A percentile compares a stretch with the other conserved stretches of the same genome.
Evolutionary conservation across 2,113 vertebrate species (phyloP).

Genomic region (Anser cygnoides): DNA sequence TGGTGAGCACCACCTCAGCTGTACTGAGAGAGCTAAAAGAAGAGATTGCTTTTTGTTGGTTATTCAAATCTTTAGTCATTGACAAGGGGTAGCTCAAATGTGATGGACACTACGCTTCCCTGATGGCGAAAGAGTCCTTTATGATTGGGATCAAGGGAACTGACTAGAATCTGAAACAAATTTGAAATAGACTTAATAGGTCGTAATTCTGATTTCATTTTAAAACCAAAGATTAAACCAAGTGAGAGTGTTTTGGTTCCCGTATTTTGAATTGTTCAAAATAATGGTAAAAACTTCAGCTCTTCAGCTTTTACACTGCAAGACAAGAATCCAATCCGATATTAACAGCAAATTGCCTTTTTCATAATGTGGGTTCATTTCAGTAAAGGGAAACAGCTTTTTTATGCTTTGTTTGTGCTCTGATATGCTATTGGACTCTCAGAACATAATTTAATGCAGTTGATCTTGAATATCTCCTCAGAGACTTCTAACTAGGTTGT

Average conservation of each 20-base stretch:
- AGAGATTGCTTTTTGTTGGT: neutral
- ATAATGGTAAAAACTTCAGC: neutral
- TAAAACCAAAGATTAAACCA: neutral
- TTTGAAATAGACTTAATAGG: neutral
- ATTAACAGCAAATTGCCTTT: neutral
- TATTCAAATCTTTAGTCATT: neutral
- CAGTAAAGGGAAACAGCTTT: neutral
- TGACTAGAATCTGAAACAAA: neutral
- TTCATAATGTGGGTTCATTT: neutral
- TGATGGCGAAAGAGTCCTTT: neutral
- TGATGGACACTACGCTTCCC: neutral
- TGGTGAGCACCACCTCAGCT: neutral
- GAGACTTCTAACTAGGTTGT: slow-evolving; percentile 34
- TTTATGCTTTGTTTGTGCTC: neutral
- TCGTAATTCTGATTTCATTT: neutral
- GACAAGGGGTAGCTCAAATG: neutral
- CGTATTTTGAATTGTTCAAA: neutral
- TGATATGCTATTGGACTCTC: neutral
- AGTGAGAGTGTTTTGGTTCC: neutral
- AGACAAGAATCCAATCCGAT: neutral
- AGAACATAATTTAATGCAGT: slow-evolving; percentile 3
- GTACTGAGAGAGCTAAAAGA: neutral
- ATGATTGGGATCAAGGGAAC: neutral
- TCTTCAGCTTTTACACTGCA: neutral
- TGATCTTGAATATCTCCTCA: slow-evolving; percentile 27